A percentile compares a stretch with the other conserved stretches of the same genome.
These are phyloP conservation scores for Etheostoma perlongum DNA, from an alignment of 2,797 vertebrate genomes.

Conservation along the genomic window DNA sequence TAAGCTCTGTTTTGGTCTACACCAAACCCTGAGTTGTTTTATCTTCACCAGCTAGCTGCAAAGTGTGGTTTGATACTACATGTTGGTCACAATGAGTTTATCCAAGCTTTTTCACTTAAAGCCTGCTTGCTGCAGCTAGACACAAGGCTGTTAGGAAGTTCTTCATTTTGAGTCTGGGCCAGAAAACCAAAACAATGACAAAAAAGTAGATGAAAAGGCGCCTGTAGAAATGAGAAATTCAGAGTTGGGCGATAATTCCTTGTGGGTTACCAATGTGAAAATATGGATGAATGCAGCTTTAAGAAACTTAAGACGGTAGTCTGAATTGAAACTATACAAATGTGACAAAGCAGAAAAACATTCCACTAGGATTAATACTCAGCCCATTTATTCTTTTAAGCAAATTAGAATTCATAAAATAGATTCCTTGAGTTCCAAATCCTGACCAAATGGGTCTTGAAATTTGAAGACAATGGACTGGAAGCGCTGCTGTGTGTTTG, in stretches of 20 bases:
- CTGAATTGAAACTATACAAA: slow-evolving; percentile 3
- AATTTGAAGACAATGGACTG: too few species aligned
- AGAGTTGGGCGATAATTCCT: neutral
- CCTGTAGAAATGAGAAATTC: too few species aligned
- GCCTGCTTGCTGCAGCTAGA: neutral
- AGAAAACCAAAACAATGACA: neutral
- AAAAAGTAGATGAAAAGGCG: too few species aligned
- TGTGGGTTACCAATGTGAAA: neutral
- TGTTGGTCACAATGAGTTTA: neutral
- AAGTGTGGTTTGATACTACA: neutral
- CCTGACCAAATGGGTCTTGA: slow-evolving; percentile 2
- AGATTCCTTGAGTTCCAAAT: neutral
- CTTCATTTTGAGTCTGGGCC: too few species aligned
- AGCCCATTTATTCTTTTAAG: neutral
- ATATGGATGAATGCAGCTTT: neutral
- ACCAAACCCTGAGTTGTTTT: neutral
- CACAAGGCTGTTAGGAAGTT: neutral
- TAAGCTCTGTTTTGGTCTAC: neutral
- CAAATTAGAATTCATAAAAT: slow-evolving; percentile 24
- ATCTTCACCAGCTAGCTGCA: neutral
- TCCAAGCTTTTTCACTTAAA: neutral
- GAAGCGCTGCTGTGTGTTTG: too few species aligned
- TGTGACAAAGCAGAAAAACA: neutral
- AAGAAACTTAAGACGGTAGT: neutral
- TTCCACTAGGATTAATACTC: slow-evolving; percentile 6